Conservation (phyloP, 1,140 invertebrate species). For the Littorina saxatilis region DNA sequence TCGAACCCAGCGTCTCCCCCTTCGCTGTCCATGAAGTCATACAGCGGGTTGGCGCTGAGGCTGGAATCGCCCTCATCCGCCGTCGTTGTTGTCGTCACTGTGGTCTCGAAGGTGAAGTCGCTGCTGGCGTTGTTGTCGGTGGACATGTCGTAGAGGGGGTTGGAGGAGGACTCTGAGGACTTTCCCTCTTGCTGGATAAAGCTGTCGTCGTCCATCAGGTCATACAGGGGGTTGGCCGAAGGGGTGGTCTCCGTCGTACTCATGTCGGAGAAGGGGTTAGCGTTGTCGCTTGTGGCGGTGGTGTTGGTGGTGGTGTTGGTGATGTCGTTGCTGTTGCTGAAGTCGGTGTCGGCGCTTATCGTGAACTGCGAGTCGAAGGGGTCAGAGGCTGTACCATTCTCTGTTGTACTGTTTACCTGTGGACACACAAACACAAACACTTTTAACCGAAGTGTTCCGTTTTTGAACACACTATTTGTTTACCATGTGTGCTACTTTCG, state of each 20-base stretch:
- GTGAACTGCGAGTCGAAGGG: constrained; percentile 36
- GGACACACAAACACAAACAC: too few species aligned
- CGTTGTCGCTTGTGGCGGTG: neutral
- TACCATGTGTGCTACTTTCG: too few species aligned
- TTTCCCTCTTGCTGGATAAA: neutral
- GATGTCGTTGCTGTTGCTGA: constrained; percentile 17
- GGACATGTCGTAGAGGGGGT: constrained; percentile 42
- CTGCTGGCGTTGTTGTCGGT: constrained; percentile 29
- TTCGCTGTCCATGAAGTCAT: constrained; percentile 45
- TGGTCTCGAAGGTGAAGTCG: constrained; percentile 36
- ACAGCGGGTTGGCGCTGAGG: constrained; percentile 41
- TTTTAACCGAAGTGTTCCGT: too few species aligned
- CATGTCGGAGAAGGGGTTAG: constrained; percentile 47
- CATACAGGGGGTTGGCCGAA: constrained; percentile 50
- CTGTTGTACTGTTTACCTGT: constrained; percentile 14
- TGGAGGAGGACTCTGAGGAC: neutral
- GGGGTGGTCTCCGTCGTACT: constrained; percentile 22
- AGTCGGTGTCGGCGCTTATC: constrained; percentile 13
- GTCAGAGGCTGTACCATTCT: constrained; percentile 39
- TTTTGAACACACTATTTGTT: too few species aligned
- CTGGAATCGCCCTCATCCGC: neutral
- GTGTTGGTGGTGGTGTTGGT: neutral
- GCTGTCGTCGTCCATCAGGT: constrained; percentile 37
- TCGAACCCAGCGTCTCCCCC: neutral
- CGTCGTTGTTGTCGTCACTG: constrained; percentile 8